These are phyloP conservation scores for Crocallis elinguaria DNA, from an alignment of 2,888 invertebrate genomes.

Conservation along the genomic window DNA sequence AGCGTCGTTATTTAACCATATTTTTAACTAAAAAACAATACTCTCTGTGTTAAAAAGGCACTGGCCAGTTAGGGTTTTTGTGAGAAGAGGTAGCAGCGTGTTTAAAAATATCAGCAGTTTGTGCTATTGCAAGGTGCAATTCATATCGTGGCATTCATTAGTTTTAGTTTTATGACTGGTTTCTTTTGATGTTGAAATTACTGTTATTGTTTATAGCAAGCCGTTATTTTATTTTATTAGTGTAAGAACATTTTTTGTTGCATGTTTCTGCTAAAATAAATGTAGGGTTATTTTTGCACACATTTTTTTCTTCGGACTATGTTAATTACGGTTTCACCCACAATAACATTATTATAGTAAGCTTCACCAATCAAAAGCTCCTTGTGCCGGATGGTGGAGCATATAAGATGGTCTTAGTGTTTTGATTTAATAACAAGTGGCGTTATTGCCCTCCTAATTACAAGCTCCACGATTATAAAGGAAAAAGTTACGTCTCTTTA, in stretches of 20 bases:
- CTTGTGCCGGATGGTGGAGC: too few species aligned
- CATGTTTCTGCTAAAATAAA: neutral
- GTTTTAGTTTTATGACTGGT: conserved; percentile 23
- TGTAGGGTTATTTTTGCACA: neutral
- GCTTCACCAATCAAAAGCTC: too few species aligned
- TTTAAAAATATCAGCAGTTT: neutral
- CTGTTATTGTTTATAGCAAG: conserved; percentile 1
- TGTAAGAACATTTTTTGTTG: conserved; percentile 2
- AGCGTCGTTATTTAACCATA: neutral
- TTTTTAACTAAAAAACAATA: neutral
- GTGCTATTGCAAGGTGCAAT: conserved; percentile 23
- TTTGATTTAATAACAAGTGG: too few species aligned
- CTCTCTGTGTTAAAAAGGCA: neutral
- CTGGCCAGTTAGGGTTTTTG: neutral
- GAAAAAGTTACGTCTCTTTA: too few species aligned
- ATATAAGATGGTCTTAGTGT: too few species aligned
- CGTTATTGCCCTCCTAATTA: too few species aligned
- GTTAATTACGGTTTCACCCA: too few species aligned
- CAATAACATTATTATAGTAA: too few species aligned
- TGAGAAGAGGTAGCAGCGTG: neutral
- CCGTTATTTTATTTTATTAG: neutral
- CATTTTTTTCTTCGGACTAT: neutral
- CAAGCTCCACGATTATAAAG: too few species aligned
- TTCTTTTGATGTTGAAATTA: conserved; percentile 14
- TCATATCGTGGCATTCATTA: conserved; percentile 8